Evolutionary conservation across 2,113 vertebrate genomes (phyloP).

Genomic region (Zapornia atra): DNA sequence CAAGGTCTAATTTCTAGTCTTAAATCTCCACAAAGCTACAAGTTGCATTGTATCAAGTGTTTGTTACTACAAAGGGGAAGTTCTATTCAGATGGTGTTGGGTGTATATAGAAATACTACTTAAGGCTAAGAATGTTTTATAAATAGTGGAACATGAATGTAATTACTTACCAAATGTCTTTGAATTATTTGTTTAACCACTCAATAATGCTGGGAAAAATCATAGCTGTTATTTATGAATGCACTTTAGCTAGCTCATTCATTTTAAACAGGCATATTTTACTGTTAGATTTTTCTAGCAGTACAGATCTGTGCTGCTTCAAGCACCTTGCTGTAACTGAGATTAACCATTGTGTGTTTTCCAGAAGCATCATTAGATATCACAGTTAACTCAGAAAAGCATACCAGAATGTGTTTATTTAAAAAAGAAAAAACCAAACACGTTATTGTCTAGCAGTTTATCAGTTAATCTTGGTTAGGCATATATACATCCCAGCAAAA

Average conservation of each 20-base stretch:
- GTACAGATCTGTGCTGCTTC: not conserved
- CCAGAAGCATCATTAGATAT: not conserved
- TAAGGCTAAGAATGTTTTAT: not conserved
- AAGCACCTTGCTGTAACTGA: not conserved
- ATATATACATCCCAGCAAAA: not conserved
- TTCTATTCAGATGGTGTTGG: not conserved
- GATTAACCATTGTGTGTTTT: not conserved
- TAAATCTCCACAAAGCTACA: not conserved
- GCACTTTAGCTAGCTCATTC: slow-evolving; percentile 14
- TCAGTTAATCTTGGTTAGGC: not conserved
- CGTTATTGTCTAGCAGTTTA: not conserved
- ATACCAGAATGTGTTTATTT: not conserved
- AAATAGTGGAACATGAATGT: not conserved
- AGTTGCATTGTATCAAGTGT: not conserved
- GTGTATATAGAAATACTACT: not conserved
- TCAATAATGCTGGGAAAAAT: not conserved
- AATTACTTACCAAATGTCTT: not conserved
- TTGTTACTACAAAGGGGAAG: not conserved
- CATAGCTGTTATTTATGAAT: not conserved
- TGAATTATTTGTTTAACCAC: slow-evolving; percentile 41
- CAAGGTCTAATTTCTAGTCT: not conserved
- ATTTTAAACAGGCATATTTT: slow-evolving; percentile 48
- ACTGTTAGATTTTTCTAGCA: not conserved
- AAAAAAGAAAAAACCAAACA: not conserved
- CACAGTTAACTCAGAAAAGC: not conserved